phyloP scores from a whole-genome alignment of 2,113 vertebrate genomes.

The Coptodon bakossiorum region DNA sequence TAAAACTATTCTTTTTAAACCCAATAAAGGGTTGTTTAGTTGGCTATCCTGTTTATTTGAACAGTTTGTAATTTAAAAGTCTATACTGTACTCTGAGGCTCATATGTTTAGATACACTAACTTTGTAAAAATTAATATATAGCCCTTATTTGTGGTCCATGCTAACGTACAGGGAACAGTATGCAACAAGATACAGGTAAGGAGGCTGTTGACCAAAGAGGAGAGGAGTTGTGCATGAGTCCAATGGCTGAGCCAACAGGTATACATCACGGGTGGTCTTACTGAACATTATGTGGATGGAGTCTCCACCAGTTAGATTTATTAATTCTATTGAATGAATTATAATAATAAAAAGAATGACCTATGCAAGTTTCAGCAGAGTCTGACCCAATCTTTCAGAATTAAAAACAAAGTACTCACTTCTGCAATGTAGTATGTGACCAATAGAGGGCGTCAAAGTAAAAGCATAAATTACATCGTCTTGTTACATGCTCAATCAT shows the following conservation, averaged over 20 bases:
- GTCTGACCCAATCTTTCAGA: neutral
- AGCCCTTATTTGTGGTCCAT: neutral
- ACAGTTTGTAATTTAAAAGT: neutral
- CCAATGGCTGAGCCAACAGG: neutral
- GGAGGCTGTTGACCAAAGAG: neutral
- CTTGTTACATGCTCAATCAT: neutral
- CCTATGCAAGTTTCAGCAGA: neutral
- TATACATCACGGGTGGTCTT: neutral
- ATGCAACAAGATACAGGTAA: neutral
- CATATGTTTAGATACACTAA: neutral
- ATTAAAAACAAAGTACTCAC: neutral
- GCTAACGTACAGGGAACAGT: neutral
- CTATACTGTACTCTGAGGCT: neutral
- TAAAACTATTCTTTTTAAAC: neutral
- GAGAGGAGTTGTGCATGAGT: neutral
- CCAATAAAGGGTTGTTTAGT: neutral
- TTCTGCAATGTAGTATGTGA: neutral
- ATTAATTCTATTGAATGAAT: neutral
- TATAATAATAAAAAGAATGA: neutral
- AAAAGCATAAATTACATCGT: neutral
- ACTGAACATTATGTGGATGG: neutral
- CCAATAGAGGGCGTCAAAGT: neutral
- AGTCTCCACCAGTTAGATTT: neutral
- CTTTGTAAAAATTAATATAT: neutral
- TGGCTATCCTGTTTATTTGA: neutral